phyloP scores from a whole-genome alignment of 2,797 vertebrate genomes.

The Emydoidea blandingii region DNA sequence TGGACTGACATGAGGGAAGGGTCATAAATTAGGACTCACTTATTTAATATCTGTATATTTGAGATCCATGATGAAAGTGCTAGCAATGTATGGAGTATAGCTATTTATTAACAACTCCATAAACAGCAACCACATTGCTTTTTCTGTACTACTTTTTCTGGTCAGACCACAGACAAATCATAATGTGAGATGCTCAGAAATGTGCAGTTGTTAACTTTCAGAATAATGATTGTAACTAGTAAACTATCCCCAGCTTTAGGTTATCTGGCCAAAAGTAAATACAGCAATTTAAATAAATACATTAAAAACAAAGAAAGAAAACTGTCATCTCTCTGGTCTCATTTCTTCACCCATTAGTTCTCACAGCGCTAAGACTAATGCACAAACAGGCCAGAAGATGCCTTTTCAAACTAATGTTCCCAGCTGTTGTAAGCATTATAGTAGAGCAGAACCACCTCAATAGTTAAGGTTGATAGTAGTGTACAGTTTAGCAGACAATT shows the following conservation, averaged over 20 bases:
- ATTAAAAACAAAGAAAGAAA: accelerated
- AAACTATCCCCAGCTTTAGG: background rate
- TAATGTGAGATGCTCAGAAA: background rate
- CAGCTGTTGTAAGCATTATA: background rate
- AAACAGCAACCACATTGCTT: background rate
- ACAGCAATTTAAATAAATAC: background rate
- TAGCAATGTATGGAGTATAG: background rate
- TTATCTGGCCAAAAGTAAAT: background rate
- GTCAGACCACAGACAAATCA: background rate
- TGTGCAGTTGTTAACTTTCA: background rate
- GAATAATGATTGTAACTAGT: background rate
- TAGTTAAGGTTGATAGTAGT: background rate
- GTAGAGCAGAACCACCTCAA: background rate
- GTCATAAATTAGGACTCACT: background rate
- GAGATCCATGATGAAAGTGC: background rate
- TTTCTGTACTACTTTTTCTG: background rate
- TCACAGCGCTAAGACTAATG: background rate
- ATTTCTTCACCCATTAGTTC: background rate
- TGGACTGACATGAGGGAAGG: background rate
- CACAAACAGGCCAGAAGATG: background rate
- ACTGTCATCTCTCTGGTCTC: background rate
- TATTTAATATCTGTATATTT: background rate
- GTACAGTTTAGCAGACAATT: slow-evolving; percentile 6
- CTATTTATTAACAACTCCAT: background rate
- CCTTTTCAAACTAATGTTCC: background rate